Conservation (phyloP, 2,797 vertebrate genomes). For the Coranthus polyacanthus region DNA sequence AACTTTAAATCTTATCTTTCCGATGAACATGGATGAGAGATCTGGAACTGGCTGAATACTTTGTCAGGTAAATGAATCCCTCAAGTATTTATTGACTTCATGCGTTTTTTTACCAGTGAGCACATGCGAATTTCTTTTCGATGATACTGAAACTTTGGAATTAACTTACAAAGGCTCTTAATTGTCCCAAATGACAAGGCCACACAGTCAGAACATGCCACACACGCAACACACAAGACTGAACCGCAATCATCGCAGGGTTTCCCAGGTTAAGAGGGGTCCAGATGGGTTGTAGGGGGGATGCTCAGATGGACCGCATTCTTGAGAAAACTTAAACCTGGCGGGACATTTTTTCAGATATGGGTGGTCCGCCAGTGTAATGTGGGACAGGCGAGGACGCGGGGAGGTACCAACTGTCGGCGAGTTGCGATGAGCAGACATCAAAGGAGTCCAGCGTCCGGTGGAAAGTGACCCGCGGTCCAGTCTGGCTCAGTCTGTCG, state of each 20-base stretch:
- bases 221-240: slow-evolving; percentile 44
- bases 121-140: slow-evolving; percentile 59
- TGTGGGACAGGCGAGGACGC: slow-evolving; percentile 48
- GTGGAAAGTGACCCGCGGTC: slow-evolving; percentile 66
- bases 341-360: slow-evolving; percentile 69
- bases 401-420: slow-evolving; percentile 78
- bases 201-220: slow-evolving; percentile 44
- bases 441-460: slow-evolving; percentile 70
- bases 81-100: slow-evolving; percentile 56
- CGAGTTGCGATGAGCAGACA: slow-evolving; percentile 60
- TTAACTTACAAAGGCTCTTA: slow-evolving; percentile 65
- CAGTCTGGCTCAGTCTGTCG: slow-evolving; percentile 64
- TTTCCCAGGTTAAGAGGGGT: slow-evolving; percentile 73
- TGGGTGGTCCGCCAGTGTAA: slow-evolving; percentile 77
- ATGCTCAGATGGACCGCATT: slow-evolving; percentile 73
- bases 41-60: slow-evolving; percentile 24
- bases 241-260: slow-evolving; percentile 27
- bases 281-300: slow-evolving; percentile 78
- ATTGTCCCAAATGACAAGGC: slow-evolving; percentile 61
- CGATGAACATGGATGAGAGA: neutral
- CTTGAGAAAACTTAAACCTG: slow-evolving; percentile 78
- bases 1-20: too few species aligned
- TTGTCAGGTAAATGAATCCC: slow-evolving; percentile 37
- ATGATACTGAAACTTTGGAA: slow-evolving; percentile 70
- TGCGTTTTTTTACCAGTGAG: slow-evolving; percentile 1